Conservation (phyloP, 35 echinoderm and acorn worm genomes). For the Heliocidaris tuberculata region DNA sequence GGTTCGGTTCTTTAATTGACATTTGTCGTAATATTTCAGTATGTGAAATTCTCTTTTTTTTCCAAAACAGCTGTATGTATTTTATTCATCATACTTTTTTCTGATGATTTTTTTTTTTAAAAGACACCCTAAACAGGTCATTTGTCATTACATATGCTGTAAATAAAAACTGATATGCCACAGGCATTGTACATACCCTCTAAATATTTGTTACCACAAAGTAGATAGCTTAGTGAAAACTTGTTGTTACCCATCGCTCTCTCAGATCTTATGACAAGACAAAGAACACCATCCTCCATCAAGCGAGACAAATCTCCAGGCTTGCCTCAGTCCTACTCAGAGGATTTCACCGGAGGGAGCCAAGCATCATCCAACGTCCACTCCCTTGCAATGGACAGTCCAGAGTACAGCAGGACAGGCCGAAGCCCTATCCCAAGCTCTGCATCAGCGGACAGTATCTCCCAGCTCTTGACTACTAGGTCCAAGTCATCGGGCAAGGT, state of each 20-base stretch:
- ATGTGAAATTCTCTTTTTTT: no score
- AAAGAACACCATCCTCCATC: background rate
- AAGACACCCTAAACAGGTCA: no score
- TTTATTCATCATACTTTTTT: no score
- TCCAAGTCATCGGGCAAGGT: background rate
- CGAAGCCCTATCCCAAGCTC: background rate
- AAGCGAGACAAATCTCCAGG: background rate
- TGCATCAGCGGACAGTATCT: background rate
- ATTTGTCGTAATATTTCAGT: no score
- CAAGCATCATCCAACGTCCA: background rate
- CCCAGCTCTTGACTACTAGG: background rate
- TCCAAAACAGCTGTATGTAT: no score
- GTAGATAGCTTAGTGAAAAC: background rate
- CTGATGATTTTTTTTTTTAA: no score
- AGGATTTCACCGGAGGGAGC: constrained; percentile 20
- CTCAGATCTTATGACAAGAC: background rate
- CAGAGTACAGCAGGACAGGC: background rate
- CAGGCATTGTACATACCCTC: background rate
- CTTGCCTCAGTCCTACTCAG: background rate
- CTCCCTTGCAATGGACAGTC: background rate
- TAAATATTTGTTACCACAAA: background rate
- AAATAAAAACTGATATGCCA: background rate
- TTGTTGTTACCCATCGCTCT: background rate
- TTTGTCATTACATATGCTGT: no score
- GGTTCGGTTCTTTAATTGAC: no score